Conservation (phyloP, 2,888 invertebrate genomes). For the Cacoxenus indagator region DNA sequence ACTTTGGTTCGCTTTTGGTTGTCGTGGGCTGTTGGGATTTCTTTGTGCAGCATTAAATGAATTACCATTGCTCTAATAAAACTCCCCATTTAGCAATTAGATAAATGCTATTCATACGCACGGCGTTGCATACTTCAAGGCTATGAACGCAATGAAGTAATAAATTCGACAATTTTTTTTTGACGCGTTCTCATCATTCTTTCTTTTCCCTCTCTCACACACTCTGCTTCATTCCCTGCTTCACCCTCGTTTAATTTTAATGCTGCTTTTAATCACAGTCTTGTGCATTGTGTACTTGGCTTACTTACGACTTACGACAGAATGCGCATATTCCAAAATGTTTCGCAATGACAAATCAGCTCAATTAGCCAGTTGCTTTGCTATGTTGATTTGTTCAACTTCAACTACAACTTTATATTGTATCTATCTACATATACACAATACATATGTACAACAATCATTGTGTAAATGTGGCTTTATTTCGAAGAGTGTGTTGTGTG, state of each 20-base stretch:
- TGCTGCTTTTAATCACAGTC: not conserved
- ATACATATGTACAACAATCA: not conserved
- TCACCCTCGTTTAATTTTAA: not conserved
- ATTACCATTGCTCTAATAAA: conserved; percentile 63
- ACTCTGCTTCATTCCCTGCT: not conserved
- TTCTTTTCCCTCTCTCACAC: not conserved
- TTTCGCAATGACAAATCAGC: no score
- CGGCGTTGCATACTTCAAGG: conserved; percentile 41
- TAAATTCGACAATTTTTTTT: not conserved
- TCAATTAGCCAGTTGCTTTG: no score
- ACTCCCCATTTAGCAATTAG: conserved; percentile 65
- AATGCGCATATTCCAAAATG: no score
- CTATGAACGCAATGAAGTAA: not conserved
- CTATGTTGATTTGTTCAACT: no score
- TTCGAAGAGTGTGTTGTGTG: not conserved
- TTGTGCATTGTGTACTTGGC: not conserved
- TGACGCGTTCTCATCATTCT: not conserved
- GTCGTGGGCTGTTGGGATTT: conserved; percentile 22
- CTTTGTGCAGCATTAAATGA: conserved; percentile 31
- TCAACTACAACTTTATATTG: no score
- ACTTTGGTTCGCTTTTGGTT: not conserved
- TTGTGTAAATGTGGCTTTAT: not conserved
- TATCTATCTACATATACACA: no score
- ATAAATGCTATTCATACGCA: conserved; percentile 58
- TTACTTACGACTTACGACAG: no score